Evolutionary conservation across 2,113 vertebrate genomes (phyloP).

Genomic region (Ibidorhyncha struthersii): DNA sequence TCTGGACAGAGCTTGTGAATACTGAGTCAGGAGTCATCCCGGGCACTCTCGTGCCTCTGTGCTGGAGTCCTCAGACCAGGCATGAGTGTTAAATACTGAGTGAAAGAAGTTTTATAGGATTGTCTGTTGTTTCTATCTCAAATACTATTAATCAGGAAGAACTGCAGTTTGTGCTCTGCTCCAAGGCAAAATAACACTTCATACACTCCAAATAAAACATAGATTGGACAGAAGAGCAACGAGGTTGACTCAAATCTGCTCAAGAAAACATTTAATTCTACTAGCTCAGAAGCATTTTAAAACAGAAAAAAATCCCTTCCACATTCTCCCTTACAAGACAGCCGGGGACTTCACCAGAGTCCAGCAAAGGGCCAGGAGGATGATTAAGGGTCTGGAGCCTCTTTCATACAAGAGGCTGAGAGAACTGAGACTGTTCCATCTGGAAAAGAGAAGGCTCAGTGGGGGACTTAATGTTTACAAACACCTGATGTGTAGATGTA

Average conservation of each 20-base stretch:
- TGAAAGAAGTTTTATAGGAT: neutral
- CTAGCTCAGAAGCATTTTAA: neutral
- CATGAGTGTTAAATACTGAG: neutral
- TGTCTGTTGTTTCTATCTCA: neutral
- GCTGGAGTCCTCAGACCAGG: neutral
- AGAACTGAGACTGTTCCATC: neutral
- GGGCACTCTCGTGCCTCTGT: no score
- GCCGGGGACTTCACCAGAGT: neutral
- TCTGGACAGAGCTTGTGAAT: neutral
- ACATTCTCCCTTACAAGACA: accelerated
- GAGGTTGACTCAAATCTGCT: neutral
- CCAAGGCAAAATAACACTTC: neutral
- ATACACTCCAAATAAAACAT: neutral
- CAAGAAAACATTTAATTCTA: neutral
- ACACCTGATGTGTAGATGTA: neutral
- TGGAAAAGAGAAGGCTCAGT: neutral
- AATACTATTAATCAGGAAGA: neutral
- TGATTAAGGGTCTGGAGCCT: neutral
- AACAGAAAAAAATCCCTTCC: neutral
- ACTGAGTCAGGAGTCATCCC: accelerated
- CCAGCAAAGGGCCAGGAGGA: neutral
- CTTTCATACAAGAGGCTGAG: neutral
- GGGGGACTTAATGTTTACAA: neutral
- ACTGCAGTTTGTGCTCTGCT: neutral
- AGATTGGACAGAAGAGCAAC: neutral